phyloP scores from a whole-genome alignment of 2,113 vertebrate genomes.

The Orthonyx spaldingii region DNA sequence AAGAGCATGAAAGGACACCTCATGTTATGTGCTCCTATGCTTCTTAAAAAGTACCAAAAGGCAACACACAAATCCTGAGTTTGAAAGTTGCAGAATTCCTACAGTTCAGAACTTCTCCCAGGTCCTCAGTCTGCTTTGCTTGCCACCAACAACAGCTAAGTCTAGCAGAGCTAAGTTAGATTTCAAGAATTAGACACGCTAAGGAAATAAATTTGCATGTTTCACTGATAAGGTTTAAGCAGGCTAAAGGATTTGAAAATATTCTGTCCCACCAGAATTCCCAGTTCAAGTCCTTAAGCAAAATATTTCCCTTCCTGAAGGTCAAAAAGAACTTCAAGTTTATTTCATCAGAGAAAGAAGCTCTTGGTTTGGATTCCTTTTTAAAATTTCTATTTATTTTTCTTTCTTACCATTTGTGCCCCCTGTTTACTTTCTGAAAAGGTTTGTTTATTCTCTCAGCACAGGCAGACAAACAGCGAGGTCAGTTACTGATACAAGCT shows the following conservation, averaged over 20 bases:
- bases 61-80: background rate
- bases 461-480: background rate
- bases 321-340: background rate
- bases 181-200: background rate
- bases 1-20: background rate
- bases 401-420: background rate
- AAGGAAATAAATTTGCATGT: background rate
- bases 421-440: background rate
- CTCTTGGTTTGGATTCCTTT: background rate
- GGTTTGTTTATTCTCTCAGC: background rate
- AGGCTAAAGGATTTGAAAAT: background rate
- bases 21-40: background rate
- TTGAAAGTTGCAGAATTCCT: background rate
- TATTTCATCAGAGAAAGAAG: background rate
- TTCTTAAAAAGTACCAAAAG: background rate
- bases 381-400: background rate
- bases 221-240: background rate
- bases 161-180: background rate
- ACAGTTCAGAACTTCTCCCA: background rate
- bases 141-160: background rate
- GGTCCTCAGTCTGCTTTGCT: background rate
- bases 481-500: background rate
- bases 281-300: background rate
- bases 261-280: background rate
- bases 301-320: background rate